phyloP scores from a whole-genome alignment of 1,140 invertebrate genomes.

The Drosophila nikananu region DNA sequence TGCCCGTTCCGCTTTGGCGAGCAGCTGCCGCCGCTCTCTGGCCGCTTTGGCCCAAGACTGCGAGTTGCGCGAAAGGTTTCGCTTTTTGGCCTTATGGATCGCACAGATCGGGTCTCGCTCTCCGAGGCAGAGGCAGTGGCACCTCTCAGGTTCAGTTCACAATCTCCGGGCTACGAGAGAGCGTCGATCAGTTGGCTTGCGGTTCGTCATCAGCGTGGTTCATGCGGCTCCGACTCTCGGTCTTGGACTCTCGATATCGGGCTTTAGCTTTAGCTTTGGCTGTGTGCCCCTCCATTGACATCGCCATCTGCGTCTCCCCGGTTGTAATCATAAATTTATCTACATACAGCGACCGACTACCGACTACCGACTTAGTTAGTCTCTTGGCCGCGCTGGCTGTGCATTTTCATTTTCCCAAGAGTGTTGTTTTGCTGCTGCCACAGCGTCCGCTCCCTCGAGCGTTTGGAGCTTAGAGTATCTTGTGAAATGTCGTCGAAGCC shows the following conservation, averaged over 20 bases:
- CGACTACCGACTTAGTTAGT: constrained; percentile 53
- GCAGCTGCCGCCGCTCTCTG: constrained; percentile 71
- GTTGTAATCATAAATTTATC: constrained; percentile 79
- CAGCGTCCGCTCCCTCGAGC: constrained; percentile 14
- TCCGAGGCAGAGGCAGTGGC: constrained; percentile 17
- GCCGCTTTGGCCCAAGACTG: constrained; percentile 63
- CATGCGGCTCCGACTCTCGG: constrained; percentile 57
- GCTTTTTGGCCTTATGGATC: constrained; percentile 71
- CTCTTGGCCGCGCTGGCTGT: constrained; percentile 40
- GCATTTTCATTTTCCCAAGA: constrained; percentile 82
- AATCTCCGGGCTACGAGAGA: constrained; percentile 34
- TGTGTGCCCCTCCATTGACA: constrained; percentile 28
- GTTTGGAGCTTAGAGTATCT: constrained; percentile 29
- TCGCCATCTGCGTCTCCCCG: constrained; percentile 55
- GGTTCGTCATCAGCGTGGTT: constrained; percentile 81
- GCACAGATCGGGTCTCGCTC: constrained; percentile 49
- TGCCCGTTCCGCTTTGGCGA: constrained; percentile 75
- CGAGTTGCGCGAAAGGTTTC: constrained; percentile 77
- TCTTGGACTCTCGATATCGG: constrained; percentile 23
- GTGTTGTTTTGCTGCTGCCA: constrained; percentile 53
- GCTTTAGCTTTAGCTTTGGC: constrained; percentile 3
- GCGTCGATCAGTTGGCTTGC: constrained; percentile 68
- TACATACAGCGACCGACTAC: constrained; percentile 54
- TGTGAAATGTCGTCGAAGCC: constrained; percentile 72
- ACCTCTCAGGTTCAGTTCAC: constrained; percentile 41